Evolutionary conservation across 2,113 vertebrate species (phyloP).

Genomic region (Acrocephalus arundinaceus): DNA sequence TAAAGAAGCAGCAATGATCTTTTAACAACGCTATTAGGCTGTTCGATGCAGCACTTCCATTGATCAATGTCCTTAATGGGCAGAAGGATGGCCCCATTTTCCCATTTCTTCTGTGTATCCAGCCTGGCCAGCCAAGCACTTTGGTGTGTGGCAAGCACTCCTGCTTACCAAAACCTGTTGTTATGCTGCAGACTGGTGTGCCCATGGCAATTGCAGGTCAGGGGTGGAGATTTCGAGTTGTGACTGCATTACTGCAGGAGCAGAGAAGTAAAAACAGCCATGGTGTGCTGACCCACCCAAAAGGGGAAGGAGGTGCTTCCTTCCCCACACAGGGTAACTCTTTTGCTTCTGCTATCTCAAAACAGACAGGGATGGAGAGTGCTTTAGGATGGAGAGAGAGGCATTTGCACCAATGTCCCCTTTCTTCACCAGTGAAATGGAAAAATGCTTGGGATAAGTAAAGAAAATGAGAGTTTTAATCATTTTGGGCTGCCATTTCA

Average conservation of each 20-base stretch:
- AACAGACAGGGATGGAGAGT: background rate
- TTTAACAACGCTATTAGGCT: background rate
- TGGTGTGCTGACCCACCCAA: background rate
- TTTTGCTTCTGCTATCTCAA: background rate
- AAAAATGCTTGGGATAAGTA: background rate
- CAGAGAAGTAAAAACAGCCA: background rate
- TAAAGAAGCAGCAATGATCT: constrained; percentile 18
- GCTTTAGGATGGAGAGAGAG: background rate
- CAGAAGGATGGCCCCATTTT: background rate
- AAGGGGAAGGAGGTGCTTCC: background rate
- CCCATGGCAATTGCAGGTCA: accelerated
- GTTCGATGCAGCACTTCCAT: background rate
- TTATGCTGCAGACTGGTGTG: background rate
- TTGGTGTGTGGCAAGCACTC: background rate
- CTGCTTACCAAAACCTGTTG: background rate
- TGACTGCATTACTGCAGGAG: background rate
- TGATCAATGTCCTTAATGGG: background rate
- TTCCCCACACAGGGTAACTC: background rate
- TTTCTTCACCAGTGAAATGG: background rate
- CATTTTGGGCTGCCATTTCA: background rate
- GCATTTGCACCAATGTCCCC: background rate
- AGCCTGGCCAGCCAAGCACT: background rate
- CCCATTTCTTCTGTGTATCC: background rate
- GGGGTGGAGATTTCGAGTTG: background rate
- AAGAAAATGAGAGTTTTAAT: background rate